Conservation (phyloP, 2,113 vertebrate species). For the Bettongia penicillata region DNA sequence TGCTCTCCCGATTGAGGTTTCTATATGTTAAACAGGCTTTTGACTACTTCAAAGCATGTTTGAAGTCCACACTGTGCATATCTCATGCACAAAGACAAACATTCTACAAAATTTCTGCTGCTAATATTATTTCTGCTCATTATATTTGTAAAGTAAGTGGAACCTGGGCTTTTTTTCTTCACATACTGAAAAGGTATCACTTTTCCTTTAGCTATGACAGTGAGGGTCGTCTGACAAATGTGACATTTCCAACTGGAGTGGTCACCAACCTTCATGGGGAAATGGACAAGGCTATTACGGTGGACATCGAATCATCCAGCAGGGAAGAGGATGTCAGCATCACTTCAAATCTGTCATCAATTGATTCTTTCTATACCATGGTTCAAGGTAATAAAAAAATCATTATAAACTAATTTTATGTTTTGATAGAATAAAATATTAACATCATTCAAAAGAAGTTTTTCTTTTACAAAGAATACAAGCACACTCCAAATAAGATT, state of each 20-base stretch:
- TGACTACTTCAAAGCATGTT: slow-evolving; percentile 83
- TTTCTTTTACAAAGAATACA: neutral
- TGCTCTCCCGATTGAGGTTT: slow-evolving; percentile 65
- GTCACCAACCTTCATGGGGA: slow-evolving; percentile 95
- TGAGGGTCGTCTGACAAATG: slow-evolving; percentile 96
- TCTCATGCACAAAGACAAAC: slow-evolving; percentile 75
- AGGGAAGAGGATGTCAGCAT: slow-evolving; percentile 96
- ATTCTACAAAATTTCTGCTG: slow-evolving; percentile 65
- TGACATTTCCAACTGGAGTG: slow-evolving; percentile 97
- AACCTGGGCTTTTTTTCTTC: slow-evolving; percentile 38
- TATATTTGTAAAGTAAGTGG: slow-evolving; percentile 65
- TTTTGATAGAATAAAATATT: slow-evolving; percentile 74
- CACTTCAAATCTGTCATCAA: slow-evolving; percentile 94
- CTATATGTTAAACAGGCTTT: slow-evolving; percentile 82
- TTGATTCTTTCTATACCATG: slow-evolving; percentile 95
- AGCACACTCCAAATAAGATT: neutral
- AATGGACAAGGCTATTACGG: slow-evolving; percentile 92
- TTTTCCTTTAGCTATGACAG: slow-evolving; percentile 92
- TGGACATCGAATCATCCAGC: slow-evolving; percentile 94
- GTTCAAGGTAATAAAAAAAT: slow-evolving; percentile 90
- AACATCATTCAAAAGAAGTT: neutral
- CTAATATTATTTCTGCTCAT: slow-evolving; percentile 53
- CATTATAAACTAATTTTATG: slow-evolving; percentile 28
- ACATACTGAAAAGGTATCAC: slow-evolving; percentile 24
- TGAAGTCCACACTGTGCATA: slow-evolving; percentile 79